Base-by-base conservation (phyloP, 37 sponge, comb jelly and placozoan genomes). In the Ephydatia muelleri region DNA sequence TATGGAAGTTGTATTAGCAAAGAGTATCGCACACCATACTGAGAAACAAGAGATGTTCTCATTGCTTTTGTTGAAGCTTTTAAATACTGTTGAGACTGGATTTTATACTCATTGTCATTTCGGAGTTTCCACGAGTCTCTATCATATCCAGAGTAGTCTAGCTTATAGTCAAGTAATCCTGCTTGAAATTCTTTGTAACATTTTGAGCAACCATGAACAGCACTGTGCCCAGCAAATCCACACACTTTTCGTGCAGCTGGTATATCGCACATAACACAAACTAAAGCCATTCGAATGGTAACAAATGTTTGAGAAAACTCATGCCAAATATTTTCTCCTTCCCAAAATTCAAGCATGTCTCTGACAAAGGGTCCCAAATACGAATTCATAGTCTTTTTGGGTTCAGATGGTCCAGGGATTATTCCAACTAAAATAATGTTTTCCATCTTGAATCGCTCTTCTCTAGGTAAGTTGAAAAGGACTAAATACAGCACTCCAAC, bases 341-440 rank as follows among this genome's bases (percentile, higher is more conserved):
- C 49, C 80, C 80, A 79, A 5, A 47, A 23, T 30, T 78, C 57
- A 49, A 34, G 28, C 38, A 80, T 5, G 8, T 80, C 81, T 34
- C 26, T 2, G 11, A 80, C 81, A 34, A 80, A 34, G 9, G 81
- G 81, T 2, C 23, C 27, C 8, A 80, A 49, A 80, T 37, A 80
- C 21, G 81, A 48, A 27, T 78, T 78, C 27, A 78, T 39, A 3
- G 38, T 2, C 21, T 48, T 28, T 22, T 26, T 26, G 3, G 84
- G 84, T 27, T 84, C 84, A 28, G 21, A 21, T 14, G 84, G 84
- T 4, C 84, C 84, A 64, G 84, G 84, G 6, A 84, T 47, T 16
- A 84, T 19, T 6, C 84, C 84, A 32, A 73, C 74, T 66, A 84
- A n/a, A 12, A 84, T 74, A 2, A 75, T 35, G 64, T 84, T 84